Conservation (phyloP, 1,140 invertebrate species). For the Galleria mellonella region DNA sequence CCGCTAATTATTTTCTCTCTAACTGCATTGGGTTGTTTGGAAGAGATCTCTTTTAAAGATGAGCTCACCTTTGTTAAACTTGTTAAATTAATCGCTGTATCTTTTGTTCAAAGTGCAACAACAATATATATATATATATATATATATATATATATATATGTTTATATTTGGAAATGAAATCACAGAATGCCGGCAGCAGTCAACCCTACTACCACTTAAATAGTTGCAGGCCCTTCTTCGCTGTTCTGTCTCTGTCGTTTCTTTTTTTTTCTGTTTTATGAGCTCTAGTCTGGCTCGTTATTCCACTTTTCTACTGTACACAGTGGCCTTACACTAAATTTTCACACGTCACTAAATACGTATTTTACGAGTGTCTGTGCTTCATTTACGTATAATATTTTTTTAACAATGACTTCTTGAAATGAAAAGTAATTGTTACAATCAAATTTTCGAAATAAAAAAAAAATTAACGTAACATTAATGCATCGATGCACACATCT, state of each 20-base stretch:
- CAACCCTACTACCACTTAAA: not conserved
- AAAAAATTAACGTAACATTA: too few relatives aligned
- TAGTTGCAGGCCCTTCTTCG: not conserved
- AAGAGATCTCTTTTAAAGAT: too few relatives aligned
- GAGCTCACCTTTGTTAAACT: too few relatives aligned
- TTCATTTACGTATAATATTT: constrained; percentile 10
- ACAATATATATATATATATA: not conserved
- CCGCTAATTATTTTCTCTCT: too few relatives aligned
- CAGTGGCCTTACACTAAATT: constrained; percentile 25
- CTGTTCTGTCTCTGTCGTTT: not conserved
- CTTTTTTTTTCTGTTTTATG: constrained; percentile 16
- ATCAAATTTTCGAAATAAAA: too few relatives aligned
- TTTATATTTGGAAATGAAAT: too few relatives aligned
- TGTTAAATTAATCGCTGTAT: too few relatives aligned
- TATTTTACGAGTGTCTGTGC: constrained; percentile 16
- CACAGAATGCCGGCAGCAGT: too few relatives aligned
- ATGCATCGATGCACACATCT: too few relatives aligned
- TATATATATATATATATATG: not conserved
- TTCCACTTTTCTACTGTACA: constrained; percentile 23
- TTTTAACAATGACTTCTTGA: too few relatives aligned
- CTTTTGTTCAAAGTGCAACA: not conserved
- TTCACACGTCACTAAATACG: constrained; percentile 29
- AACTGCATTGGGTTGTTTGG: too few relatives aligned
- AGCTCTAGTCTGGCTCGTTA: constrained; percentile 22
- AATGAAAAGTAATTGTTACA: too few relatives aligned